Percentiles rank a stretch among this genome's conserved stretches.
phyloP scores from a whole-genome alignment of 2,113 vertebrate genomes.

The Mola mola region DNA sequence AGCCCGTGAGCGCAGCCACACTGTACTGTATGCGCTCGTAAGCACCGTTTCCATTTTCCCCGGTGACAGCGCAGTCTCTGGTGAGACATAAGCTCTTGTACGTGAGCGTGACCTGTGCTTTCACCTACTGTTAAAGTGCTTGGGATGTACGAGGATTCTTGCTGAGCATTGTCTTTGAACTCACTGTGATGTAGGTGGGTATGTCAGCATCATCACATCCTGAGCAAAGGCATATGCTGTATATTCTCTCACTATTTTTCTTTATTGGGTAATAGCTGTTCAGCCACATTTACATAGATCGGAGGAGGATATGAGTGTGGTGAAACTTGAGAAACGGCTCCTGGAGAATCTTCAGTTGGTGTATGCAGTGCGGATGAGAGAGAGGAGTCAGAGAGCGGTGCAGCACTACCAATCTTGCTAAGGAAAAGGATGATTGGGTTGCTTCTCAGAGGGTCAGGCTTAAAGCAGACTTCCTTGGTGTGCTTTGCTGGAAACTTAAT shows the following conservation, averaged over 20 bases:
- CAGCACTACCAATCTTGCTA: conserved; percentile 47
- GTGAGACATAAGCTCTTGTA: conserved; percentile 64
- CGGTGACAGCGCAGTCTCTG: conserved; percentile 62
- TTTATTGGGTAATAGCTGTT: conserved; percentile 38
- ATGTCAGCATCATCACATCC: conserved; percentile 64
- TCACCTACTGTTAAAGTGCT: conserved; percentile 60
- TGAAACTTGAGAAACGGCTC: conserved; percentile 46
- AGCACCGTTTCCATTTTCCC: conserved; percentile 25
- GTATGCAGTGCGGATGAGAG: too few species aligned
- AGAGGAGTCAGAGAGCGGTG: too few species aligned
- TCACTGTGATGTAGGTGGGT: conserved; percentile 52
- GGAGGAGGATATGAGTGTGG: conserved; percentile 34
- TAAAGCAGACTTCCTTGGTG: conserved; percentile 50
- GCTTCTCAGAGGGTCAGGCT: conserved; percentile 64
- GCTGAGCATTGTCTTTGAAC: conserved; percentile 70
- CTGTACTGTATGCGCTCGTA: conserved; percentile 47
- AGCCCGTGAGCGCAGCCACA: conserved; percentile 5
- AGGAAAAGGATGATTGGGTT: conserved; percentile 54
- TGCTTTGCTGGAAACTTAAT: conserved; percentile 63
- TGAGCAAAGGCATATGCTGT: conserved; percentile 37
- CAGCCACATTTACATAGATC: conserved; percentile 59
- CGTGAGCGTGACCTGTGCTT: conserved; percentile 65
- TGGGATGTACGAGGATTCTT: conserved; percentile 56
- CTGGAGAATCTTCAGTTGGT: conserved; percentile 41
- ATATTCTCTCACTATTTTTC: conserved; percentile 29